Evolutionary conservation across 1,140 invertebrate species (phyloP).

Genomic region (Hyphantria cunea): DNA sequence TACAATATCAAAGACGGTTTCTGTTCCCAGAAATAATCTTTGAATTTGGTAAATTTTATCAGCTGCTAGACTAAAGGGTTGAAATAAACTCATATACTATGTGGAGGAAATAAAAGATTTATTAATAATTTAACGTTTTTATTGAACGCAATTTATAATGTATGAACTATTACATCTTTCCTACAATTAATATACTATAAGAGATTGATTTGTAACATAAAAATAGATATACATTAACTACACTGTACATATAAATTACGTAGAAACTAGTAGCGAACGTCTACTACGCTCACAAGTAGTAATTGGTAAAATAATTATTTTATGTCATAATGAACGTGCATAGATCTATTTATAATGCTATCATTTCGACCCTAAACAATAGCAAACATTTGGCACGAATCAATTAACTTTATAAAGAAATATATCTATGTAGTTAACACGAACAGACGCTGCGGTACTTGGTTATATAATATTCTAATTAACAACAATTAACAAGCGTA

Average conservation of each 20-base stretch:
- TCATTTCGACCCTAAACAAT: slow-evolving; percentile 1
- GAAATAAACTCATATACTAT: slow-evolving; percentile 7
- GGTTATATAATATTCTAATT: slow-evolving; percentile 24
- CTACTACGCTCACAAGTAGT: slow-evolving; percentile 13
- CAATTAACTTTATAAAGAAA: slow-evolving; percentile 19
- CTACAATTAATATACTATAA: slow-evolving; percentile 61
- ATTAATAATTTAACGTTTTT: slow-evolving; percentile 73
- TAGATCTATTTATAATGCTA: slow-evolving; percentile 10
- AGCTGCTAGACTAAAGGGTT: not conserved
- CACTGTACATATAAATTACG: slow-evolving; percentile 60
- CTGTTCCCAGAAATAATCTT: not conserved
- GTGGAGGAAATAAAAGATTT: slow-evolving; percentile 50
- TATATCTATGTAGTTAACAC: slow-evolving; percentile 15
- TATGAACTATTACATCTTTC: slow-evolving; percentile 63
- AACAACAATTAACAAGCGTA: slow-evolving; percentile 40
- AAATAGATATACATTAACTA: slow-evolving; percentile 60
- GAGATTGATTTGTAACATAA: slow-evolving; percentile 52
- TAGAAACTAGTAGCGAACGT: slow-evolving; percentile 31
- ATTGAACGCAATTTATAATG: slow-evolving; percentile 74
- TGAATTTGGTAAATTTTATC: slow-evolving; percentile 6
- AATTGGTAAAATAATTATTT: slow-evolving; percentile 27
- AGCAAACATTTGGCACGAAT: slow-evolving; percentile 48
- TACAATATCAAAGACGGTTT: slow-evolving; percentile 40
- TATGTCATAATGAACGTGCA: slow-evolving; percentile 25
- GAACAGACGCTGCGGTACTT: slow-evolving; percentile 12